Conservation (phyloP, 2,888 invertebrate species). For the Andricus curvator region DNA sequence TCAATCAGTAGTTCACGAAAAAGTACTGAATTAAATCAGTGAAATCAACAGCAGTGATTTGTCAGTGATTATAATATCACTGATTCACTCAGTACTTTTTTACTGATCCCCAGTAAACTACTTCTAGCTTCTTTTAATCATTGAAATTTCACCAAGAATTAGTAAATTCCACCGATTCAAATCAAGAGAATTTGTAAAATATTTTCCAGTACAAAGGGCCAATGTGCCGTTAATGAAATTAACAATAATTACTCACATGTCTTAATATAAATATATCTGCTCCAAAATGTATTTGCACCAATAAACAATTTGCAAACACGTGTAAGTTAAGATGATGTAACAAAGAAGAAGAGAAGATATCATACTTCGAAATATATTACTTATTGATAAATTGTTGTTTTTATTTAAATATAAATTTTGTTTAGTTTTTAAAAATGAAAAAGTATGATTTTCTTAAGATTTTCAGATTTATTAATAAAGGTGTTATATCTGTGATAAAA, state of each 20-base stretch:
- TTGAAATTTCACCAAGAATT: neutral
- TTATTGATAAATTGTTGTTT: neutral
- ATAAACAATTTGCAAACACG: slow-evolving; percentile 29
- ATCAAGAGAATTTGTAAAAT: slow-evolving; percentile 7
- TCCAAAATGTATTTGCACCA: slow-evolving; percentile 24
- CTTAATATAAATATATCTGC: slow-evolving; percentile 25
- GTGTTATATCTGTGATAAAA: too few species aligned
- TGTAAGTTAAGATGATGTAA: slow-evolving; percentile 14
- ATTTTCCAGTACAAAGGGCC: slow-evolving; percentile 35
- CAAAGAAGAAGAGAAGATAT: slow-evolving; percentile 21
- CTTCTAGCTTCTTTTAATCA: too few species aligned
- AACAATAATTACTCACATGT: slow-evolving; percentile 33
- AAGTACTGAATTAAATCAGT: too few species aligned
- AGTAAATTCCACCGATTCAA: neutral
- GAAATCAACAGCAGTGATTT: too few species aligned
- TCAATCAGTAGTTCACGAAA: too few species aligned
- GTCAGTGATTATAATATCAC: too few species aligned
- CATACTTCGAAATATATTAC: slow-evolving; percentile 35
- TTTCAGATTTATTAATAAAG: too few species aligned
- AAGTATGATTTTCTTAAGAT: too few species aligned
- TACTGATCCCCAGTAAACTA: too few species aligned
- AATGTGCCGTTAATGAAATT: slow-evolving; percentile 31
- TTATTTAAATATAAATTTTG: neutral
- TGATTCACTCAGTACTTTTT: too few species aligned
- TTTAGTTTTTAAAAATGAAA: too few species aligned